phyloP scores from a whole-genome alignment of 1,140 invertebrate species.

The Aphis craccivora region DNA sequence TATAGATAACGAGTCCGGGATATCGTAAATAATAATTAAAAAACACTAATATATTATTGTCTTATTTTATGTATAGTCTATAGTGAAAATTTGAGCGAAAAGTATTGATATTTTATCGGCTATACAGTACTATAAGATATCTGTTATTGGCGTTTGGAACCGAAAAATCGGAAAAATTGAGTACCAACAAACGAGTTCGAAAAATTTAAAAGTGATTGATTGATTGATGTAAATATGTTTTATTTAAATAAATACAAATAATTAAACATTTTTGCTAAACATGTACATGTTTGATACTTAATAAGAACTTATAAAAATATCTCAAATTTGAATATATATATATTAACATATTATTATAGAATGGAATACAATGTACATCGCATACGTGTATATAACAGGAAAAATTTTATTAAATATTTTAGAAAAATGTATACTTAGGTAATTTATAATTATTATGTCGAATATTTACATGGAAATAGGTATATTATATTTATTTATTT shows the following conservation, averaged over 20 bases:
- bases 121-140: no score
- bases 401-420: not conserved
- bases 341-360: not conserved
- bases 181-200: not conserved
- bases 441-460: not conserved
- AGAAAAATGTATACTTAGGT: no score
- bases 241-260: no score
- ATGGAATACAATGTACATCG: not conserved
- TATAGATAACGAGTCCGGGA: slow-evolving; percentile 26
- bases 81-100: not conserved
- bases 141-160: not conserved
- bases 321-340: not conserved
- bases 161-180: not conserved
- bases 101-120: no score
- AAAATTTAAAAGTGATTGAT: not conserved
- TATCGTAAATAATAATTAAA: slow-evolving; percentile 33
- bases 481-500: no score
- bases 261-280: no score
- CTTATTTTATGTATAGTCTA: not conserved
- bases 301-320: not conserved
- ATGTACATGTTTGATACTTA: not conserved
- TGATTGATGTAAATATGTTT: no score
- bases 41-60: not conserved
- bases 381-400: no score
- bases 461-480: not conserved